Percentiles rank a stretch among this genome's conserved stretches.
Evolutionary conservation across 1,140 invertebrate species (phyloP).

Genomic region (Plodia interpunctella): DNA sequence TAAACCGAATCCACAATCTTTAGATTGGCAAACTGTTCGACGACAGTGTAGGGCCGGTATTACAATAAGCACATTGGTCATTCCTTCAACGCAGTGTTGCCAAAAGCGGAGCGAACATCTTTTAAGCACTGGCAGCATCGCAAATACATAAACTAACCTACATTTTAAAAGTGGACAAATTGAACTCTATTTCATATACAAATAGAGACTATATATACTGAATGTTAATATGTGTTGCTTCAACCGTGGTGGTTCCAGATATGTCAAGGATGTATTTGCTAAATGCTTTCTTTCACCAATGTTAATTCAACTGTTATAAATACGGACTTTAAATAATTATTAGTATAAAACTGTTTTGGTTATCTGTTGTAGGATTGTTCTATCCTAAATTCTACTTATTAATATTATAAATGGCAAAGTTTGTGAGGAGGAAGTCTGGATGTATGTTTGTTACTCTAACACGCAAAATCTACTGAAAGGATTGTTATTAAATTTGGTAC

Average conservation of each 20-base stretch:
- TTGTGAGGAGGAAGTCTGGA: too few species aligned
- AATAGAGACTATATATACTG: neutral
- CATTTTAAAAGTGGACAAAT: neutral
- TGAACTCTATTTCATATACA: neutral
- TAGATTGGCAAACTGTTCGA: too few species aligned
- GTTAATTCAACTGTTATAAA: neutral
- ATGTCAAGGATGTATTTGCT: neutral
- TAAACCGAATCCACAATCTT: too few species aligned
- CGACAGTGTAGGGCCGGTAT: too few species aligned
- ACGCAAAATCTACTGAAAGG: too few species aligned
- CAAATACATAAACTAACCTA: neutral
- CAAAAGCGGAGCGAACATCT: neutral
- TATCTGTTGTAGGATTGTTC: too few species aligned
- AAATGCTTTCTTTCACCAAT: slow-evolving; percentile 1
- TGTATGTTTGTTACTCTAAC: too few species aligned
- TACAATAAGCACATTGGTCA: neutral
- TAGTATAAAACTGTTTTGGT: too few species aligned
- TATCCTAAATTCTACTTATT: too few species aligned
- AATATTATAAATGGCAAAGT: too few species aligned
- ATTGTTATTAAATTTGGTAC: too few species aligned
- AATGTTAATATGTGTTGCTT: neutral
- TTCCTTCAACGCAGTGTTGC: neutral
- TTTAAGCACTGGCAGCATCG: neutral
- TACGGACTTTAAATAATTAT: too few species aligned
- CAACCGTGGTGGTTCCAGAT: neutral